Conservation (phyloP, 1,140 invertebrate species). For the Notospermus geniculatus region DNA sequence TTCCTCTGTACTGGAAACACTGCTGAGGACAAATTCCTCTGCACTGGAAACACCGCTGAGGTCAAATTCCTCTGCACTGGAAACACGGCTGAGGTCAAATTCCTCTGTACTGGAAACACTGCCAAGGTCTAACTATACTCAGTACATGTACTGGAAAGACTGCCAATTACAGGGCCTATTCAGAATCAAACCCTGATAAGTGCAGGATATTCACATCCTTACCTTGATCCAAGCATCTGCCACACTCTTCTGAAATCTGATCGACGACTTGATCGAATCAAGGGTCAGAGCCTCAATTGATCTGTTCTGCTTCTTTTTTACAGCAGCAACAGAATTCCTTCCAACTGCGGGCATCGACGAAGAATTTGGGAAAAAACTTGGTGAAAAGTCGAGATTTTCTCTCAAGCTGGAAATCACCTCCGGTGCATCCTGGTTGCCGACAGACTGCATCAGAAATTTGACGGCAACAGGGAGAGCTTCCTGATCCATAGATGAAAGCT, state of each 20-base stretch:
- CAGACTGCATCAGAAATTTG: slow-evolving; percentile 53
- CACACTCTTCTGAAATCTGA: slow-evolving; percentile 51
- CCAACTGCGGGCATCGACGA: not conserved
- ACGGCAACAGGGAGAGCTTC: slow-evolving; percentile 53
- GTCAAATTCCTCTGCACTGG: too few relatives aligned
- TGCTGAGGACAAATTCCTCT: too few relatives aligned
- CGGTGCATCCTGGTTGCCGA: slow-evolving; percentile 37
- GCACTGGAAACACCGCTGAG: too few relatives aligned
- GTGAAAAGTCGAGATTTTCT: slow-evolving; percentile 1
- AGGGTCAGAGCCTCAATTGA: slow-evolving; percentile 35
- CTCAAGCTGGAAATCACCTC: slow-evolving; percentile 22
- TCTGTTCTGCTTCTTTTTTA: not conserved
- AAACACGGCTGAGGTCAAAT: too few relatives aligned
- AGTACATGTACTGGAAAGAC: too few relatives aligned
- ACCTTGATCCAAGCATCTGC: slow-evolving; percentile 56
- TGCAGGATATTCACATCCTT: not conserved
- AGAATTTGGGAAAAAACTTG: not conserved
- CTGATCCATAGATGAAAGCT: slow-evolving; percentile 46
- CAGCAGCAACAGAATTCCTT: not conserved
- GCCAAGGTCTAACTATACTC: too few relatives aligned
- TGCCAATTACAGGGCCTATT: too few relatives aligned
- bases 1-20: too few relatives aligned
- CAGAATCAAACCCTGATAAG: too few relatives aligned
- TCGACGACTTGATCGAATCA: slow-evolving; percentile 47
- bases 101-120: too few relatives aligned